Base-by-base conservation (phyloP, 2,113 vertebrate genomes). In the Caretta caretta region DNA sequence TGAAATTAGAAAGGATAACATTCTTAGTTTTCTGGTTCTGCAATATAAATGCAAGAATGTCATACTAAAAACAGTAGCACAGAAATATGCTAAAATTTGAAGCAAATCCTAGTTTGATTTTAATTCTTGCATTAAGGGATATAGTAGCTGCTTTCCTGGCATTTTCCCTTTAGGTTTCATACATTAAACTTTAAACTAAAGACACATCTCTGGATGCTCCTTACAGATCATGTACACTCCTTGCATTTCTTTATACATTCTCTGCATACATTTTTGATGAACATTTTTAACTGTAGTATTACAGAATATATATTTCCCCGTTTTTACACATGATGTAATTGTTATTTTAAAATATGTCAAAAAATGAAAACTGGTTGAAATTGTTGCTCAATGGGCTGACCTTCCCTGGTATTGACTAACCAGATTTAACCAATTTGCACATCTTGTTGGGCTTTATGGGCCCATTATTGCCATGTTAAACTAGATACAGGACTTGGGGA, bases 161-260 rank as follows among this genome's bases (percentile, higher is more conserved):
- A 3, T 88, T 96, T 93, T 80, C 93, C 86, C 85, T 76, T 14
- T 87, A 88, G 90, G 80, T 13, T 89, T 84, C 0, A 1, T 91
- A 82, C 84, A 91, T 91, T 96, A 87, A 89, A 84, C 94, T 96
- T 92, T 92, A 86, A 93, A 92, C 75, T 35, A 56, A 80, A 86
- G 17, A 46, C 72, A 76, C 82, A 57, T 69, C 91, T 83, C 42
- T 42, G 91, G 91, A 82, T 59, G 80, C 69, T 65, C 92, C 80
- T 38, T 13, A 65, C 87, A 96, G 82, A 72, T 48, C 92, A 92
- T 38, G 25, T 46, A 81, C 50, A 0, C 42, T 90, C 83, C 42
- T 89, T 35, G 83, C 25, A 1, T 80, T 94, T 89, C 50, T 82
- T 83, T 76, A 24, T 72, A 6, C 2, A 2, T 80, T 90, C 89